Percentiles rank a stretch among this genome's conserved stretches.
Conservation (phyloP, 2,797 vertebrate genomes). For the Capromys pilorides region DNA sequence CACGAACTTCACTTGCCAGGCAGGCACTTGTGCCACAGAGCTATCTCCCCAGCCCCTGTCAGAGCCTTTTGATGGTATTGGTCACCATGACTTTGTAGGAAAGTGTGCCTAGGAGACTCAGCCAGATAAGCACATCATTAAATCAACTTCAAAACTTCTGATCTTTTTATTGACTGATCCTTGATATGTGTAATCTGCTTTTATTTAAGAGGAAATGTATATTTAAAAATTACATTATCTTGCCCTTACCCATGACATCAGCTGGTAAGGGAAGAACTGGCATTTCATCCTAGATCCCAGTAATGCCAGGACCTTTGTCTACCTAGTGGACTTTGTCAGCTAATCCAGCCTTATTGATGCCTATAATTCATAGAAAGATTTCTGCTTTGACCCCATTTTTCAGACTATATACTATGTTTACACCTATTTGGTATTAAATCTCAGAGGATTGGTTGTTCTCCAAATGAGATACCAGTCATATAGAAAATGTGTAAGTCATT, state of each 20-base stretch:
- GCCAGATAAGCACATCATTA: background rate
- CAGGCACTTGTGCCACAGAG: too few relatives aligned
- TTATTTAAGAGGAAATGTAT: background rate
- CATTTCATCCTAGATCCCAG: background rate
- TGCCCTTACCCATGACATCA: background rate
- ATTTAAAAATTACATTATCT: background rate
- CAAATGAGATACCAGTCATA: background rate
- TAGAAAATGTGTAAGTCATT: conserved; percentile 20
- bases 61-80: background rate
- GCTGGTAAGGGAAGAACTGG: background rate
- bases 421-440: background rate
- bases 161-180: background rate
- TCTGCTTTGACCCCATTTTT: background rate
- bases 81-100: background rate
- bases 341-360: background rate
- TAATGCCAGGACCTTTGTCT: background rate
- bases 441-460: background rate
- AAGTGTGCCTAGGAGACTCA: background rate
- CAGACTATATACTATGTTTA: background rate
- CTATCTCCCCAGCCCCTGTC: too few relatives aligned
- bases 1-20: too few relatives aligned
- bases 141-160: background rate
- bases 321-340: fast-evolving
- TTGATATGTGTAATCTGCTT: background rate
- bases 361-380: background rate